Percentiles rank a stretch among this genome's conserved stretches.
Evolutionary conservation across 2,888 invertebrate genomes (phyloP).

Genomic region (Plagiodera versicolora): DNA sequence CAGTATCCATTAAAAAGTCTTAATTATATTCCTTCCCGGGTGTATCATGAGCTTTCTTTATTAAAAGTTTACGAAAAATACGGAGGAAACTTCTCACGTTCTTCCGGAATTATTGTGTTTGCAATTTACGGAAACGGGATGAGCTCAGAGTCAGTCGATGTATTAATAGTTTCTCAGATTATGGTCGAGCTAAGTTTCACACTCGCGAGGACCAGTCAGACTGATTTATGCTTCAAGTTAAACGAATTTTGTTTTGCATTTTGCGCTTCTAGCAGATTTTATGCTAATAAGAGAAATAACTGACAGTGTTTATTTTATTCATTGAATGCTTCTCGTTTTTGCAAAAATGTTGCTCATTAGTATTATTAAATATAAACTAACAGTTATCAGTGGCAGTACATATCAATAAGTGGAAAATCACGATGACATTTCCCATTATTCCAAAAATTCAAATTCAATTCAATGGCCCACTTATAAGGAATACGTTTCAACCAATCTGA

Average conservation of each 20-base stretch:
- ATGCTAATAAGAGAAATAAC: slow-evolving; percentile 16
- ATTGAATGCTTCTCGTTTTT: not conserved
- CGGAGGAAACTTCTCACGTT: slow-evolving; percentile 34
- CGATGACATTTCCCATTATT: too few species aligned
- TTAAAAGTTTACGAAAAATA: slow-evolving; percentile 43
- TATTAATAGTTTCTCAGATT: slow-evolving; percentile 20
- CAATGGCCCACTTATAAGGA: too few species aligned
- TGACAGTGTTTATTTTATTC: not conserved
- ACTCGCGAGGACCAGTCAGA: not conserved
- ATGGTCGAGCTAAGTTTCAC: not conserved
- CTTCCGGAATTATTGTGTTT: slow-evolving; percentile 38
- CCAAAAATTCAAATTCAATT: too few species aligned
- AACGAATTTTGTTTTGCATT: not conserved
- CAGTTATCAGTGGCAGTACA: too few species aligned
- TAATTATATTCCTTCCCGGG: slow-evolving; percentile 47
- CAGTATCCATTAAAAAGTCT: slow-evolving; percentile 49
- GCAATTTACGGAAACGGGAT: slow-evolving; percentile 31
- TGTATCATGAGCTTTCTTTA: slow-evolving; percentile 43
- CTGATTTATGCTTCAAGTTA: not conserved
- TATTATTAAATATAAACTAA: too few species aligned
- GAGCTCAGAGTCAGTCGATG: not conserved
- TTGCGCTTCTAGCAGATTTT: not conserved
- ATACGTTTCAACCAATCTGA: too few species aligned
- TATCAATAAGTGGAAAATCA: too few species aligned
- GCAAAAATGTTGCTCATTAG: not conserved